phyloP scores from a whole-genome alignment of 2,797 vertebrate genomes.

The Mustela erminea region DNA sequence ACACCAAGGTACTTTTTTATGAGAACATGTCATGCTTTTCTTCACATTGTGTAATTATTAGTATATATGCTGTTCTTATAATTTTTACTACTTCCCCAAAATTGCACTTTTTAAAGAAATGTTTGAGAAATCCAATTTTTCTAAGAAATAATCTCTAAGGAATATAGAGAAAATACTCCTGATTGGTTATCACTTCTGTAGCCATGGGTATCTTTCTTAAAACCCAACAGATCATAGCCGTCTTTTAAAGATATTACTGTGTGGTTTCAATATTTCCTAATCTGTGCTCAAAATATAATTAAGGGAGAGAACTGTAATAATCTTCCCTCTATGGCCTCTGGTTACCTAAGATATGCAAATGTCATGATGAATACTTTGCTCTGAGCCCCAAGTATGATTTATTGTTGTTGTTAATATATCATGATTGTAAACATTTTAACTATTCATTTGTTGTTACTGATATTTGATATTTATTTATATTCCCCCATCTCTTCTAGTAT shows the following conservation, averaged over 20 bases:
- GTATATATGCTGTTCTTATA: neutral
- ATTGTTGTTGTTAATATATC: conserved; percentile 40
- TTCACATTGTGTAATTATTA: neutral
- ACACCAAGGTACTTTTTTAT: neutral
- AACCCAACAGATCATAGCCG: neutral
- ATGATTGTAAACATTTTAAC: conserved; percentile 11
- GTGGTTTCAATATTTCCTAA: conserved; percentile 57
- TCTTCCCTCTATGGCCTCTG: neutral
- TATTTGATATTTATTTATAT: conserved; percentile 24
- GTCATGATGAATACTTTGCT: conserved; percentile 56
- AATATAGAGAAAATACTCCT: neutral
- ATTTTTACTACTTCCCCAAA: conserved; percentile 33
- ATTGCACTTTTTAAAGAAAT: neutral
- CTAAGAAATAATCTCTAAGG: neutral
- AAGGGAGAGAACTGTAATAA: conserved; percentile 69
- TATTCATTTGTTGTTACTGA: conserved; percentile 16
- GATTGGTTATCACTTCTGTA: conserved; percentile 32
- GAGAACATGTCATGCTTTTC: conserved; percentile 4
- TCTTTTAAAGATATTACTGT: conserved; percentile 69
- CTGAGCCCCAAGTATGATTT: conserved; percentile 59
- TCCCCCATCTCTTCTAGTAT: too few species aligned
- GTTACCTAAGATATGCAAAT: conserved; percentile 60
- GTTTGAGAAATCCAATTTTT: conserved; percentile 4
- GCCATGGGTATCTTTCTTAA: conserved; percentile 1
- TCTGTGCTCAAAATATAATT: conserved; percentile 65